phyloP scores from a whole-genome alignment of 2,113 vertebrate species.

The Corythaeola cristata region DNA sequence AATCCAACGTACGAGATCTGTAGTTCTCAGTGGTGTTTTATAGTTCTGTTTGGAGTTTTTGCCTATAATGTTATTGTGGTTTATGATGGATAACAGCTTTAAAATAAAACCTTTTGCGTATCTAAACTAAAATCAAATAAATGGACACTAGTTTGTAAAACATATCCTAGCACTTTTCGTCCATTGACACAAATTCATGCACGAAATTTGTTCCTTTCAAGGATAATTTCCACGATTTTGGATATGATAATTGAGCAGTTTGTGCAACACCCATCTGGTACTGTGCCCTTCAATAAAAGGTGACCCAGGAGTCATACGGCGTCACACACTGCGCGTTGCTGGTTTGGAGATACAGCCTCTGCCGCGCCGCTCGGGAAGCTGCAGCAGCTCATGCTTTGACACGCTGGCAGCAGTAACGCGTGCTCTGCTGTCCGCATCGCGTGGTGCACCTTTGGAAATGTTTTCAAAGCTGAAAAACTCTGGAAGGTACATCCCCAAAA shows the following conservation, averaged over 20 bases:
- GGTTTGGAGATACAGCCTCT: background rate
- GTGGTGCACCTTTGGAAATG: background rate
- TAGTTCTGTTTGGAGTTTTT: slow-evolving; percentile 47
- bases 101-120: background rate
- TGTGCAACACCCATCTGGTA: background rate
- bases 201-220: background rate
- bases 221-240: background rate
- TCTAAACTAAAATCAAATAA: background rate
- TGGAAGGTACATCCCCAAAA: fast-evolving
- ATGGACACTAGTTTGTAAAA: background rate
- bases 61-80: background rate
- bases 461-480: background rate
- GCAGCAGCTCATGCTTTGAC: background rate
- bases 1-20: background rate
- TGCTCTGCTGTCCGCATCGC: background rate
- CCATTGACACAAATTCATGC: background rate
- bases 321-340: background rate
- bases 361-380: background rate
- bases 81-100: background rate
- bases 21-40: slow-evolving; percentile 9
- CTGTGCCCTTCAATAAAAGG: background rate
- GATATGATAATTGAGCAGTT: background rate
- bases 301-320: background rate
- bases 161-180: background rate
- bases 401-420: background rate